Evolutionary conservation across 1,140 invertebrate genomes (phyloP).

Genomic region (Brachionus asplanchnoidis): DNA sequence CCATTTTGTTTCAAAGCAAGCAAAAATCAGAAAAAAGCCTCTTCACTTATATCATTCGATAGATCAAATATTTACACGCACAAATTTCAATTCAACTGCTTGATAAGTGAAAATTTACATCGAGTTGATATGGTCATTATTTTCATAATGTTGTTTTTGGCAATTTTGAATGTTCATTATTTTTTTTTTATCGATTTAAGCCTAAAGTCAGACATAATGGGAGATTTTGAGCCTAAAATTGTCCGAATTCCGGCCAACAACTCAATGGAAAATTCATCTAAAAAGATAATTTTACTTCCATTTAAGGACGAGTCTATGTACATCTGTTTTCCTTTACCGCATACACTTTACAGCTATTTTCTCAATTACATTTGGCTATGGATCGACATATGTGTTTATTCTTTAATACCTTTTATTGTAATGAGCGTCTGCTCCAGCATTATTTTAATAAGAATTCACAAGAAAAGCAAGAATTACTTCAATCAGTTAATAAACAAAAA

Average conservation of each 20-base stretch:
- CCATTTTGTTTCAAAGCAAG: background rate
- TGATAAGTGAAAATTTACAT: background rate
- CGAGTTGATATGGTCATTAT: background rate
- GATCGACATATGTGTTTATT: conserved; percentile 36
- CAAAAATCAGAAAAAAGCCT: background rate
- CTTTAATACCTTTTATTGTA: conserved; percentile 20
- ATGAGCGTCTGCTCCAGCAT: conserved; percentile 20
- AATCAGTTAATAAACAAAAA: conserved; percentile 9
- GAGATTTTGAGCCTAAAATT: background rate
- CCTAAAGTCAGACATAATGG: background rate
- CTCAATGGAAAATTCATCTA: background rate
- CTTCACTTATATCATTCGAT: background rate
- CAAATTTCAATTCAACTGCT: background rate
- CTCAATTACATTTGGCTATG: conserved; percentile 23
- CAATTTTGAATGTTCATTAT: conserved; percentile 13
- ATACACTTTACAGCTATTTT: background rate
- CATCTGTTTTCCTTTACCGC: conserved; percentile 11
- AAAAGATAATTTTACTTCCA: background rate
- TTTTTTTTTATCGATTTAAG: conserved; percentile 21
- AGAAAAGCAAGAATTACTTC: conserved; percentile 27
- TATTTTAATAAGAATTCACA: conserved; percentile 14
- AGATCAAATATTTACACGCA: background rate
- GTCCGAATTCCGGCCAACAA: background rate
- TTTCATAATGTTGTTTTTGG: background rate
- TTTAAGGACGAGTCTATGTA: background rate